Evolutionary conservation across 2,797 vertebrate genomes (phyloP).

Genomic region (Eurystomus glaucurus): DNA sequence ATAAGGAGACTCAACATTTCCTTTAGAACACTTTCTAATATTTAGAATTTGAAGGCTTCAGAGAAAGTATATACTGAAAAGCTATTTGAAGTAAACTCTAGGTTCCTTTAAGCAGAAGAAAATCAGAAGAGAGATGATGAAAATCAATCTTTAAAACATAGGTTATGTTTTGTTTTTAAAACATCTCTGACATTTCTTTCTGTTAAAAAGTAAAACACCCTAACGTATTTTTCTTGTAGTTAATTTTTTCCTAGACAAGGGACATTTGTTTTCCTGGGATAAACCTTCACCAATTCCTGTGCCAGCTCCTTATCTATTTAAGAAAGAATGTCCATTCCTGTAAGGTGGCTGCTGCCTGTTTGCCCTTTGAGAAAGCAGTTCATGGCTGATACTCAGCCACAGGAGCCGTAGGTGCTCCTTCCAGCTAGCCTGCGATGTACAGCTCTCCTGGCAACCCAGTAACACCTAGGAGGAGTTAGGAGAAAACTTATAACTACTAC

Average conservation of each 20-base stretch:
- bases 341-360: background rate
- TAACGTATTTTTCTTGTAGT: background rate
- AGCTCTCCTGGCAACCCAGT: background rate
- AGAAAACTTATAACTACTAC: background rate
- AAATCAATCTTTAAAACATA: background rate
- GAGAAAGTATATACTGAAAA: background rate
- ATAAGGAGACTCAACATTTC: background rate
- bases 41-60: background rate
- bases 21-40: background rate
- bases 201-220: background rate
- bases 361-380: background rate
- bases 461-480: background rate
- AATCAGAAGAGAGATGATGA: background rate
- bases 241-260: background rate
- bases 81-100: background rate
- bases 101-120: background rate
- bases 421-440: background rate
- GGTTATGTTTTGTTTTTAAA: background rate
- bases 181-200: background rate
- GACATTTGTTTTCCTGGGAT: background rate
- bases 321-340: background rate
- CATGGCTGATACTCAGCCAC: background rate
- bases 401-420: background rate
- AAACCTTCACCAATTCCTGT: background rate
- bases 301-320: background rate